A percentile compares a stretch with the other conserved stretches of the same genome.
phyloP scores from a whole-genome alignment of 1,140 invertebrate genomes.

The Caenorhabditis brenneri region DNA sequence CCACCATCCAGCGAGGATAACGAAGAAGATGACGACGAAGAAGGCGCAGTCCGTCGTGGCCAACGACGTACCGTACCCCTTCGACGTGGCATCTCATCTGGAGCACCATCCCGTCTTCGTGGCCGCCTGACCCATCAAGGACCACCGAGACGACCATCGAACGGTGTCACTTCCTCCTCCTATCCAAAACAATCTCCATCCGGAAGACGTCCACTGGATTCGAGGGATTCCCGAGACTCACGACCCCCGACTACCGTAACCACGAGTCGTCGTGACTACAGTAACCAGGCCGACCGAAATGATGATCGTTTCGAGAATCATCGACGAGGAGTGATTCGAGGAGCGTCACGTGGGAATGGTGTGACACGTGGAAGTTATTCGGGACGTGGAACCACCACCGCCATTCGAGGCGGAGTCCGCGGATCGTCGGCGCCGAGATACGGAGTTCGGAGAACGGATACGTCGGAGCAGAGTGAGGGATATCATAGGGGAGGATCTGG shows the following conservation, averaged over 20 bases:
- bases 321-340: constrained; percentile 1
- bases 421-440: not conserved
- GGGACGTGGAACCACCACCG: not conserved
- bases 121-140: not conserved
- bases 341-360: not conserved
- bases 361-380: not conserved
- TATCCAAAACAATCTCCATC: not conserved
- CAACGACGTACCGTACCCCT: constrained; percentile 3
- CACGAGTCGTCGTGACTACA: not conserved
- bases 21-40: constrained; percentile 7
- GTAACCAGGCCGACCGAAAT: not conserved
- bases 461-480: constrained; percentile 19
- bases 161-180: not conserved
- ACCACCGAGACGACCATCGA: not conserved
- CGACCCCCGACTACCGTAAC: not conserved
- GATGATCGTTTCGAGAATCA: constrained; percentile 27
- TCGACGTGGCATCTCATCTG: not conserved
- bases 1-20: constrained; percentile 13
- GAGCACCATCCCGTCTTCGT: not conserved
- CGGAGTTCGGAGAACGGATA: constrained; percentile 4
- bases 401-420: not conserved
- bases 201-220: not conserved
- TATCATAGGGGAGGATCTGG: constrained; percentile 10
- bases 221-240: not conserved
- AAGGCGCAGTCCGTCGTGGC: not conserved